Percentiles rank a stretch among this genome's conserved stretches.
Conservation (phyloP, 1,140 invertebrate species). For the Cydia splendana region DNA sequence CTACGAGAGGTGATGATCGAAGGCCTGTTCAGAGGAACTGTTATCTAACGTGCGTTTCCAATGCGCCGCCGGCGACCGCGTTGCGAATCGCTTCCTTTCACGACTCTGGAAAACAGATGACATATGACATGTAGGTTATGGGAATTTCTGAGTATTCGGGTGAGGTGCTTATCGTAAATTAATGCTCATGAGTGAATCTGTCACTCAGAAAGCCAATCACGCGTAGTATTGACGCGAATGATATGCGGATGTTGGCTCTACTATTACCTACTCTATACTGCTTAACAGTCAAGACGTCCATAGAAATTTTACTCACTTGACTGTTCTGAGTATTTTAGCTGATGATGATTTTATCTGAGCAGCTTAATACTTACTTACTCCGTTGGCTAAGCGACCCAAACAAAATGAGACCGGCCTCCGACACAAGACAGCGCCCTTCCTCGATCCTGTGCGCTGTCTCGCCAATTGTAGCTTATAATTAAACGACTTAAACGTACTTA, state of each 20-base stretch:
- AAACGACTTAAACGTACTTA: too few species aligned
- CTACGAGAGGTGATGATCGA: slow-evolving; percentile 67
- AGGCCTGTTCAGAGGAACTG: slow-evolving; percentile 68
- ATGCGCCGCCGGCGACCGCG: slow-evolving; percentile 34
- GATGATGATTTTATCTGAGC: too few species aligned
- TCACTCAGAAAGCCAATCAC: slow-evolving; percentile 17
- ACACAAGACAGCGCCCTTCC: too few species aligned
- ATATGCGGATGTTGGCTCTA: slow-evolving; percentile 8
- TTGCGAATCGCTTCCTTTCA: slow-evolving; percentile 16
- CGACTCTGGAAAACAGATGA: slow-evolving; percentile 1
- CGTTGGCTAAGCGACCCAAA: too few species aligned
- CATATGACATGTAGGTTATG: slow-evolving; percentile 20
- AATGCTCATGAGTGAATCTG: neutral
- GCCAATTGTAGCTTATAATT: too few species aligned
- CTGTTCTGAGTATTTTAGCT: neutral
- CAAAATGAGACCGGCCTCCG: too few species aligned
- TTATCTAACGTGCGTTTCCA: slow-evolving; percentile 68
- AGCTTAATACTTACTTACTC: neutral
- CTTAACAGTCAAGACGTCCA: too few species aligned
- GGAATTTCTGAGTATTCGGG: slow-evolving; percentile 8
- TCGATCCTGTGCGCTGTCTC: too few species aligned
- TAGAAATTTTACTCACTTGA: neutral
- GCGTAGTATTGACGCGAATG: neutral
- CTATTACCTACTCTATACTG: neutral
- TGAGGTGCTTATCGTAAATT: neutral